Evolutionary conservation across 92 coral and sea anemone species (phyloP).

Genomic region (Epizoanthus scotinus): DNA sequence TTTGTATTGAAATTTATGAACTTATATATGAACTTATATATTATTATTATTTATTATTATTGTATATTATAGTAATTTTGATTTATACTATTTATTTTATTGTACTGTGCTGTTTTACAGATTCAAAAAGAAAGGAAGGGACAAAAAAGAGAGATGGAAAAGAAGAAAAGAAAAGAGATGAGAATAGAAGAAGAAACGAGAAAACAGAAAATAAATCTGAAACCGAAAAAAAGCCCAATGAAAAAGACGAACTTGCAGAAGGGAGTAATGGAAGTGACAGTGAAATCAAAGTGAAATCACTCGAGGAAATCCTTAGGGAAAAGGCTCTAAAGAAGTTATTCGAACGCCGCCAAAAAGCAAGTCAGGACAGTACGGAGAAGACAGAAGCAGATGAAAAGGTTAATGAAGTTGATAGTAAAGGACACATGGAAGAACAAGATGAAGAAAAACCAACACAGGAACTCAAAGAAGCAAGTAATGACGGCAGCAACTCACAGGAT

Average conservation of each 20-base stretch:
- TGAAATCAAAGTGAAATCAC: slow-evolving; percentile 79
- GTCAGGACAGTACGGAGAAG: slow-evolving; percentile 10
- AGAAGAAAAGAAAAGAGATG: slow-evolving; percentile 44
- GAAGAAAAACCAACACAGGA: slow-evolving; percentile 4
- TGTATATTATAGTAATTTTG: neutral
- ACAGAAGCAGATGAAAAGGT: slow-evolving; percentile 14
- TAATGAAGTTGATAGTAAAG: slow-evolving; percentile 11
- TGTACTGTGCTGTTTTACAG: neutral
- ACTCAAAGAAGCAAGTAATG: neutral
- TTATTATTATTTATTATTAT: neutral
- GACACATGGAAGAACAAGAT: neutral
- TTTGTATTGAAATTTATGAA: no score
- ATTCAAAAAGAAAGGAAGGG: slow-evolving; percentile 17
- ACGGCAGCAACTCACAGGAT: neutral
- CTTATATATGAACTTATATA: no score
- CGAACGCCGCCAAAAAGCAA: slow-evolving; percentile 62
- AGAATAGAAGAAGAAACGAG: slow-evolving; percentile 39
- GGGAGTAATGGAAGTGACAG: slow-evolving; percentile 54
- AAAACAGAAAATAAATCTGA: slow-evolving; percentile 22
- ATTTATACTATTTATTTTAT: neutral
- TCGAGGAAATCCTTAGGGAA: slow-evolving; percentile 92
- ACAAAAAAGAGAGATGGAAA: slow-evolving; percentile 35
- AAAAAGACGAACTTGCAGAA: slow-evolving; percentile 36
- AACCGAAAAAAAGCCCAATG: neutral
- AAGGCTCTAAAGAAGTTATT: slow-evolving; percentile 88